These are phyloP conservation scores for Centropristis striata DNA, from an alignment of 2,113 vertebrate genomes.

Conservation along the genomic window DNA sequence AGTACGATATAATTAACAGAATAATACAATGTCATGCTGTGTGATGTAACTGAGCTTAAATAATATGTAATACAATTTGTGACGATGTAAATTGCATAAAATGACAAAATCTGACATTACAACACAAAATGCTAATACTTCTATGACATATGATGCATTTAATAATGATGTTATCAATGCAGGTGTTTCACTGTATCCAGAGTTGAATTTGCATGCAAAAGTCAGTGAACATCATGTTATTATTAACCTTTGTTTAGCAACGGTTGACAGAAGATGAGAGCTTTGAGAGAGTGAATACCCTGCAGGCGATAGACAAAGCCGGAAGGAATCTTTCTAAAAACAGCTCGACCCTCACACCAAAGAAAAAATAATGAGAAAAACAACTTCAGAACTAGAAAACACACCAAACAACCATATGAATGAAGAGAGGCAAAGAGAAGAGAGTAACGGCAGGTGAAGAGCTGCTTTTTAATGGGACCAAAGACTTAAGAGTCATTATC, in stretches of 20 bases:
- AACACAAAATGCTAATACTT: not conserved
- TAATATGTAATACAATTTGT: not conserved
- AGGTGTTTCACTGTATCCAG: not conserved
- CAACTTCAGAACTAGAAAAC: not conserved
- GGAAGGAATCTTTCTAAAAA: constrained; percentile 4
- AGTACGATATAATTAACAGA: too few species aligned
- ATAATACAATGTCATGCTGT: not conserved
- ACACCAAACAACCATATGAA: constrained; percentile 1
- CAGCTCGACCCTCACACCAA: not conserved
- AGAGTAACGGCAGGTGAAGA: not conserved
- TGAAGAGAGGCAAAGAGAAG: not conserved
- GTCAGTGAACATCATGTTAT: not conserved
- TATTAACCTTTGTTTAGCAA: not conserved
- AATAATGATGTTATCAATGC: not conserved
- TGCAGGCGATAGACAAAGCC: not conserved
- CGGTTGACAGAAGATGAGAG: not conserved
- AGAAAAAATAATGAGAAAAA: not conserved
- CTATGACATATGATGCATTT: not conserved
- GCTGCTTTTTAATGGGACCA: not conserved
- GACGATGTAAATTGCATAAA: too few species aligned
- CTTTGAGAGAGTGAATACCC: not conserved
- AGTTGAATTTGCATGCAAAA: not conserved
- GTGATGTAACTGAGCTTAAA: not conserved
- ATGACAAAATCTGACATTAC: not conserved
- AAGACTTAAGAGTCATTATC: not conserved